Evolutionary conservation across 2,888 invertebrate genomes (phyloP), one percentile per base, ranked within the genome.

Genomic region (Campoletis raptor): DNA sequence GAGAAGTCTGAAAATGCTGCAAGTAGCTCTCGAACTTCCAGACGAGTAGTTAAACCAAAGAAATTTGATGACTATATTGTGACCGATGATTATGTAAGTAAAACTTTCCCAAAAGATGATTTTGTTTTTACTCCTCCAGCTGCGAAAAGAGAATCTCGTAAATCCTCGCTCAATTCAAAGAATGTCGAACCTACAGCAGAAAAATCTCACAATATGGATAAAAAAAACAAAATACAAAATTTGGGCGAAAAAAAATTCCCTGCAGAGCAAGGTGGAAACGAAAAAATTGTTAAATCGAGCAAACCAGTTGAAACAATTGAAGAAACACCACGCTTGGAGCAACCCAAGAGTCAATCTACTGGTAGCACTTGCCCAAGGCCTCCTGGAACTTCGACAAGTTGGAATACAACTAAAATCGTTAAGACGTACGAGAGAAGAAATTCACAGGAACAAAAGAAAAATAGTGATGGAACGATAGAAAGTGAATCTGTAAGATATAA

Each of bases 61-160:
- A 84, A 83, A 70, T 87, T 86, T 30, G 83, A 87, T 30, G 85
- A 88, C 57, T 85, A 79, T 52, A 42, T 88, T 12, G 10, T 78
- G 24, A 61, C 69, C 10, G 61, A 85, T 30, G 21, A 24, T 48
- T n/a, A 40, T 0, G 3, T 78, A 18, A 45, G 45, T 64, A 30
- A 67, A 42, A 66, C 5, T 69, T 37, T 40, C 1, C 40, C 5
- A 5, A 70, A 12, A 18, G 64, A 83, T 36, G 67, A 24, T 12
- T n/a, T 40, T 30, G 30, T 37, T 2, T 21, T n/a, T 21, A 54
- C 40, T 12, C 24, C 74, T 5, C 10, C 30, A 0, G 8, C 36
- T 3, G 48, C 9, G 1, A 83, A 72, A 73, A 48, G 45, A n/a
- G 42, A 61, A 54, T 72, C 40, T 36, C 78, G 83, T 15, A 81